Evolutionary conservation across 2,113 vertebrate genomes (phyloP), one percentile per base, ranked within the genome.

Genomic region (Taurulus bubalis): DNA sequence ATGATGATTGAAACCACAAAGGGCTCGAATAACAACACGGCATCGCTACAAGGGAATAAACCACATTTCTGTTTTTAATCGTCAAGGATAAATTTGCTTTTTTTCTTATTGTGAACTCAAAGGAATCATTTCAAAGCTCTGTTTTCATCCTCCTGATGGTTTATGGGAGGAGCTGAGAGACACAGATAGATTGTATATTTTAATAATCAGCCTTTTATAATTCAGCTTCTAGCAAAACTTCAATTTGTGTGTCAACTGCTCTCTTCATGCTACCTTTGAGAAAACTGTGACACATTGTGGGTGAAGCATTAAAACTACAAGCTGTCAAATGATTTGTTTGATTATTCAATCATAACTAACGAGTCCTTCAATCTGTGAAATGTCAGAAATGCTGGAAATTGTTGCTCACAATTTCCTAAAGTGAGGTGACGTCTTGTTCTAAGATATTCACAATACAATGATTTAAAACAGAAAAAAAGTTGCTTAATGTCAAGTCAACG

Each of bases 1-100:
- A 82, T 36, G 11, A 63, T 84, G 75, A 77, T 51, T 51, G 49
- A 60, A 58, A 64, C 40, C 70, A 77, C 55, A 80, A 80, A 77
- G 71, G 65, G 36, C 65, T 69, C 32, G 20, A 47, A 85, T 75
- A 53, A 76, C 64, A 71, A 76, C 42, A 73, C 47, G 0, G 67
- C 47, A 8, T 22, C 20, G 20, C 56, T 51, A 15, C 51, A 18
- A 11, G 51, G 59, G 71, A 58, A 80, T 32, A 22, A n/a, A 72
- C 8, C 6, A 10, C 36, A 45, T 26, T 74, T 79, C n/a, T 71
- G 8, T 32, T 77, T 77, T 42, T 70, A 51, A 77, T 76, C 9
- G 3, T 70, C 59, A 82, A 79, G 59, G 60, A 64, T 76, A 49
- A 28, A 30, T 70, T 71, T n/a, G 32, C 5, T 73, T 34, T 34